Percentiles rank a stretch among this genome's conserved stretches.
These are phyloP conservation scores for Drosophila triauraria DNA, from an alignment of 1,140 invertebrate species.

Conservation along the genomic window DNA sequence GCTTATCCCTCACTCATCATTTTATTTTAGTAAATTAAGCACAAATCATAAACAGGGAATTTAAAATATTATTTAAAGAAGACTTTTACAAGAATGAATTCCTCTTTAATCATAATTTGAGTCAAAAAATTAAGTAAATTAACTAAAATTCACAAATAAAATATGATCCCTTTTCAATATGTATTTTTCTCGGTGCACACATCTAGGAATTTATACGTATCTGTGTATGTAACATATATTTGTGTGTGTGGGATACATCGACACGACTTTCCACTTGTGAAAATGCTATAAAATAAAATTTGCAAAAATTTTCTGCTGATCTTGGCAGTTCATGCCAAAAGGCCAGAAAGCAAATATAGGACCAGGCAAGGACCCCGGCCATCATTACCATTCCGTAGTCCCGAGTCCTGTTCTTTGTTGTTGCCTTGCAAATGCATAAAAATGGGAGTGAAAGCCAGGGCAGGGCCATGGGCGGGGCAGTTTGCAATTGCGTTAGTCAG, in stretches of 20 bases:
- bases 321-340: conserved; percentile 72
- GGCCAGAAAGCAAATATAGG: conserved; percentile 72
- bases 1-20: no score
- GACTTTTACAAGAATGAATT: no score
- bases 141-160: neutral
- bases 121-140: no score
- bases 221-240: neutral
- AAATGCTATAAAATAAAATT: conserved; percentile 83
- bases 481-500: conserved; percentile 82
- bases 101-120: no score
- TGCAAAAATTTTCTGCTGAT: conserved; percentile 82
- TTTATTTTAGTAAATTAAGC: no score
- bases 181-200: conserved; percentile 3
- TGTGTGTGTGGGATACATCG: conserved; percentile 27
- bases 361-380: conserved; percentile 9
- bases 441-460: conserved; percentile 9
- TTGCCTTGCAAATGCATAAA: conserved; percentile 63
- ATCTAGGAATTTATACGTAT: conserved; percentile 8
- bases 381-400: conserved; percentile 12
- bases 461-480: conserved; percentile 21
- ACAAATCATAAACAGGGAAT: no score
- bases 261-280: conserved; percentile 80
- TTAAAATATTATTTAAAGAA: no score
- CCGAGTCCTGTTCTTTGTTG: neutral
- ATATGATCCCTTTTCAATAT: no score